Conservation (phyloP, 2,888 invertebrate genomes). For the Eristalis pertinax region DNA sequence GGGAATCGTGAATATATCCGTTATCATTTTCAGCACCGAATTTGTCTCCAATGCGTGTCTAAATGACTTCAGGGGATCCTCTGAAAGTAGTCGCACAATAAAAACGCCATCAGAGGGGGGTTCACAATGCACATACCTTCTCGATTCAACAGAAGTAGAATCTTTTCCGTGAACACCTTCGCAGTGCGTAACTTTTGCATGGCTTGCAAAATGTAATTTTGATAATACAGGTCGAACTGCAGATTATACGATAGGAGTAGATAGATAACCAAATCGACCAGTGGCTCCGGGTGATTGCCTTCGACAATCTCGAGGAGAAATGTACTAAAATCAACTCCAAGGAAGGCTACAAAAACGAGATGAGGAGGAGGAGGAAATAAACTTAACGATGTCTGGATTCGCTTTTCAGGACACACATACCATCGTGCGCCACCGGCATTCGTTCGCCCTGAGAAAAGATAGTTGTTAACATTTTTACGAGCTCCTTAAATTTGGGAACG, state of each 20-base stretch:
- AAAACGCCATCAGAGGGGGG: no score
- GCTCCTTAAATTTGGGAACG: slow-evolving; percentile 90
- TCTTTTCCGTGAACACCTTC: slow-evolving; percentile 95
- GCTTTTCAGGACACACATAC: slow-evolving; percentile 81
- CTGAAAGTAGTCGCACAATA: slow-evolving; percentile 82
- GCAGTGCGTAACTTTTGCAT: slow-evolving; percentile 87
- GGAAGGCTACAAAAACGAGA: slow-evolving; percentile 86
- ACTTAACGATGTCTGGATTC: neutral
- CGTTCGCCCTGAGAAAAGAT: slow-evolving; percentile 95
- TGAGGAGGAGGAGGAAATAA: neutral
- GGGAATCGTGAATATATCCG: slow-evolving; percentile 91
- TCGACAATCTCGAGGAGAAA: slow-evolving; percentile 93
- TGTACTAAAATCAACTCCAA: slow-evolving; percentile 91
- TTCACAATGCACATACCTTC: slow-evolving; percentile 92
- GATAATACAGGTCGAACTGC: slow-evolving; percentile 87
- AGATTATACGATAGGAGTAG: slow-evolving; percentile 94
- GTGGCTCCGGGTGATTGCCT: slow-evolving; percentile 91
- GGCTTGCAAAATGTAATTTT: slow-evolving; percentile 88
- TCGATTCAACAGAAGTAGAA: slow-evolving; percentile 92
- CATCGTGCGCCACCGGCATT: slow-evolving; percentile 93
- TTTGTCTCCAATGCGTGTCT: slow-evolving; percentile 92
- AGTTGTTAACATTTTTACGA: slow-evolving; percentile 92
- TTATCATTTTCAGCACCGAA: slow-evolving; percentile 93
- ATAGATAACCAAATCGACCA: slow-evolving; percentile 92
- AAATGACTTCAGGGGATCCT: slow-evolving; percentile 93